phyloP scores from a whole-genome alignment of 2,113 vertebrate genomes.

The Scophthalmus maximus region DNA sequence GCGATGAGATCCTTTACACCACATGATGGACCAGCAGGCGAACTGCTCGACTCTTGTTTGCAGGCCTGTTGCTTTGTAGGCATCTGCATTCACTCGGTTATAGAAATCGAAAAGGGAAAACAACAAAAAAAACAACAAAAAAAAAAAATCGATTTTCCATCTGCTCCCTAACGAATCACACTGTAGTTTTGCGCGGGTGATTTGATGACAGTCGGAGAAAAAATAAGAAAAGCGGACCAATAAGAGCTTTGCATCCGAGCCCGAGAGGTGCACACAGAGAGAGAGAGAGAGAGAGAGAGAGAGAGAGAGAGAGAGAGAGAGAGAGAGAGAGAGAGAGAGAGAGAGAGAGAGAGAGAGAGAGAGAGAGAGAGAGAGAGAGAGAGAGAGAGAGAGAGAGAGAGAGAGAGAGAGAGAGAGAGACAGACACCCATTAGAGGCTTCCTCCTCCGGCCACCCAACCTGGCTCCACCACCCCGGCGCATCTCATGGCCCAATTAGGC shows the following conservation, averaged over 20 bases:
- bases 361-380: constrained; percentile 47
- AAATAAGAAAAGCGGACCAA: constrained; percentile 90
- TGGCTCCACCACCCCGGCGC: constrained; percentile 77
- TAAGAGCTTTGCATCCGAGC: constrained; percentile 90
- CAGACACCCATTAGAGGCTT: constrained; percentile 64
- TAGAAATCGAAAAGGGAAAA: constrained; percentile 92
- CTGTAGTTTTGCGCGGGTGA: constrained; percentile 92
- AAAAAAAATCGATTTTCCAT: constrained; percentile 94
- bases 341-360: constrained; percentile 45
- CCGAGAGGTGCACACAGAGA: constrained; percentile 61
- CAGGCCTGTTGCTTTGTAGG: constrained; percentile 40
- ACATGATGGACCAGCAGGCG: constrained; percentile 16
- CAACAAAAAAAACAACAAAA: not conserved
- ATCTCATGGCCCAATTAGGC: constrained; percentile 96
- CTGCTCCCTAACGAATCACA: constrained; percentile 94
- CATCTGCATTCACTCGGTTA: constrained; percentile 90
- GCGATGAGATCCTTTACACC: constrained; percentile 42
- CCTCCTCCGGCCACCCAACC: constrained; percentile 79
- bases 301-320: constrained; percentile 50
- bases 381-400: constrained; percentile 51
- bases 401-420: constrained; percentile 37
- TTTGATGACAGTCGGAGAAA: constrained; percentile 90
- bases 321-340: constrained; percentile 38
- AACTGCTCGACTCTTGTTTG: constrained; percentile 34
- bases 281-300: constrained; percentile 41